Evolutionary conservation across 2,888 invertebrate species (phyloP).

Genomic region (Papilio gigon): DNA sequence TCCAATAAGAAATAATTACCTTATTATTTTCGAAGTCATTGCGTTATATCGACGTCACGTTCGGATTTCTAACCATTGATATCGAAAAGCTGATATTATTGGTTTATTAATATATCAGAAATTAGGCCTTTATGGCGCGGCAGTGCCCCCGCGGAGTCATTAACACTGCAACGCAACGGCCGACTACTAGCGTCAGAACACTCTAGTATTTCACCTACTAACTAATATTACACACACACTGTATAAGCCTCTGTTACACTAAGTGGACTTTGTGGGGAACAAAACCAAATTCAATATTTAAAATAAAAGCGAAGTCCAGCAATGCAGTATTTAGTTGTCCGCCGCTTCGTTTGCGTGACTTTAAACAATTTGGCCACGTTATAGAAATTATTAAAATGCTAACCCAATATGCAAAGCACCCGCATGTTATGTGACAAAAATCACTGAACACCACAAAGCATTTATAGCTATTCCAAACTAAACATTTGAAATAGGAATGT

Average conservation of each 20-base stretch:
- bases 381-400: not conserved
- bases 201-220: not conserved
- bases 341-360: not conserved
- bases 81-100: too few relatives aligned
- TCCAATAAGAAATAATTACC: not conserved
- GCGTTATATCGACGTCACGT: too few relatives aligned
- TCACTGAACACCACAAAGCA: not conserved
- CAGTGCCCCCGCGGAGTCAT: too few relatives aligned
- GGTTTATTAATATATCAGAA: too few relatives aligned
- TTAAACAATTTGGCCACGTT: not conserved
- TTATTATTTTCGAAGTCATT: too few relatives aligned
- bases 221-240: not conserved
- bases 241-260: not conserved
- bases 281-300: not conserved
- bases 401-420: slow-evolving; percentile 17
- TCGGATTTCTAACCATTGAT: not conserved
- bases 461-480: not conserved
- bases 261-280: not conserved
- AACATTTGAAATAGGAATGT: not conserved
- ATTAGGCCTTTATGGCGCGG: too few relatives aligned
- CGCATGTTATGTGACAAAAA: slow-evolving; percentile 11
- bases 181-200: too few relatives aligned
- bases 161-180: too few relatives aligned
- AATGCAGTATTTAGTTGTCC: not conserved
- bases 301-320: not conserved